Conservation (phyloP, 2,113 vertebrate species). For the Megaceryle torquata region DNA sequence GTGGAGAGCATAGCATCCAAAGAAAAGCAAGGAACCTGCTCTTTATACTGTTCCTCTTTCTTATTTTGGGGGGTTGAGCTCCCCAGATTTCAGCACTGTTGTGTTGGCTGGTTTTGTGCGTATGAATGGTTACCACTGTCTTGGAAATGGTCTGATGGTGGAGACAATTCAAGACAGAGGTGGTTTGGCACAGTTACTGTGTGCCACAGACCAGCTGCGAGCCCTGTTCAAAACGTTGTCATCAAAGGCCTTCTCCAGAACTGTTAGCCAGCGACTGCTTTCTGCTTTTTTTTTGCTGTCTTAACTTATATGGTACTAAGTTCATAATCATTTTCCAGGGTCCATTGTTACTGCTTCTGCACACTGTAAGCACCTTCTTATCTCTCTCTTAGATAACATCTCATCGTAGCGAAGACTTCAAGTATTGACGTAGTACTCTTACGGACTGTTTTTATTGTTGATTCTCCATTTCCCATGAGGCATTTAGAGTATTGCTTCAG, state of each 20-base stretch:
- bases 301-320: background rate
- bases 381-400: background rate
- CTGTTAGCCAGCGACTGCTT: background rate
- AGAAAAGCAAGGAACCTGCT: background rate
- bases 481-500: background rate
- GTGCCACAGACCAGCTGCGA: background rate
- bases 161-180: background rate
- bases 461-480: background rate
- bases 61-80: background rate
- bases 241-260: background rate
- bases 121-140: background rate
- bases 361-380: background rate
- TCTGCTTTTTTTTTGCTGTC: background rate
- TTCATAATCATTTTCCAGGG: background rate
- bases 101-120: background rate
- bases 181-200: background rate
- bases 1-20: background rate
- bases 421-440: background rate
- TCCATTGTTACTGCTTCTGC: background rate
- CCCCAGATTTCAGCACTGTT: background rate
- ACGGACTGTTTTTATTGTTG: background rate
- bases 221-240: background rate
- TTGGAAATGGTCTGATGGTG: background rate
- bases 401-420: background rate
- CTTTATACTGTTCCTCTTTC: fast-evolving